Evolutionary conservation across 2,797 vertebrate species (phyloP), one percentile per base, ranked within the genome.

Genomic region (Pelodytes ibericus): DNA sequence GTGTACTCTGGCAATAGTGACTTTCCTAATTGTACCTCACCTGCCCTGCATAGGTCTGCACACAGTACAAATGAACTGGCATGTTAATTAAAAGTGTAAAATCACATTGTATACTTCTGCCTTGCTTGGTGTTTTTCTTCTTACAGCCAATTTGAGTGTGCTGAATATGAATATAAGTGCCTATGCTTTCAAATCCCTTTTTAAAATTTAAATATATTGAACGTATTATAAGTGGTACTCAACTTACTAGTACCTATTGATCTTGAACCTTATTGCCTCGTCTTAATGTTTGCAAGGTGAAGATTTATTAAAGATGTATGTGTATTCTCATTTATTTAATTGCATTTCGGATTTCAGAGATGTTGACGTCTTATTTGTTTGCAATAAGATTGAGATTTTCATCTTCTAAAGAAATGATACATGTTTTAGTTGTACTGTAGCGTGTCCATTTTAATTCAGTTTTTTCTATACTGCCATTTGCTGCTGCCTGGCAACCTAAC

Each of bases 301-400:
- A 72, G 62, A 72, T 72, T 36, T 72, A 78, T 78, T 65, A 78
- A 78, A 60, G 75, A 72, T 72, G 62, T 31, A 78, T 72, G 62
- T 61, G 47, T 20, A 31, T 27, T 70, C 66, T 74, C 66, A 63
- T 41, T 47, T 6, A 53, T 5, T 4, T 70, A 56, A 13, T 78
- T 69, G 2, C 0, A 29, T 0, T 30, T 65, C 47, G 31, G 51
- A 27, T 22, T 22, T 72, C 39, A 18, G 30, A 33, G 3, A 16
- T 20, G 41, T 2, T 74, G 11, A 13, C 74, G 22, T 39, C 11
- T 25, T 53, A 70, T 70, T 70, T 62, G 60, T 53, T 53, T 9
- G 29, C 4, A 56, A 51, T 25, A 13, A 26, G 13, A 58, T 22
- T 25, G 25, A 13, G 30, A 10, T 15, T 24, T 36, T 20, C 18